Base-by-base conservation (phyloP, 2,113 vertebrate genomes). In the Hirundichthys speculiger region DNA sequence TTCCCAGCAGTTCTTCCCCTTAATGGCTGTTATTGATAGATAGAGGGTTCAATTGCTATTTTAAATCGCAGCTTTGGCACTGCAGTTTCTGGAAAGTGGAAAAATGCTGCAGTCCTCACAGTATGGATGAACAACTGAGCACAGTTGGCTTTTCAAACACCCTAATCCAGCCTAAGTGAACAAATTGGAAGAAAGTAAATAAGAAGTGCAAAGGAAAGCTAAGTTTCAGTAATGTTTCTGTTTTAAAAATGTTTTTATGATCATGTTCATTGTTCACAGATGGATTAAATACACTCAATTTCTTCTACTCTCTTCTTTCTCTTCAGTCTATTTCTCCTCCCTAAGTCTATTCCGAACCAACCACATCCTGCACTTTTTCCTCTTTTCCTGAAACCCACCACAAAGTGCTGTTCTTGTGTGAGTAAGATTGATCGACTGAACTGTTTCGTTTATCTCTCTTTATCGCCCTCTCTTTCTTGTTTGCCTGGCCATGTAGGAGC, bases 1-100 rank as follows among this genome's bases (percentile, higher is more conserved):
- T 87, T 87, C 79, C 86, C 80, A 80, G 74, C 78, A 82, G 10
- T 64, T 74, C 46, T 73, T 38, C 45, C 27, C 5, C 69, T 64
- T 58, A 3, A 27, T 41, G 10, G 18, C 34, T 69, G 19, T 55
- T 79, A 84, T 64, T 77, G 86, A 80, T 74, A 48, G 46, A 15
- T 39, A 19, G 11, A 24, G 19, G 48, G 25, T 71, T 58, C 47
- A 48, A 43, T 13, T 55, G 64, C 77, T 84, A 77, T 83, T 87
- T 83, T 68, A 49, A 49, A 74, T 78, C 69, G 43, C 72, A 60
- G 69, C 56, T 73, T 69, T 61, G 10, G 61, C 38, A 60, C 46
- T 38, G 2, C 16, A 57, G 12, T 52, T 16, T 41, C 75, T 65
- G 46, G 27, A 69, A 69, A 54, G 48, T 22, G n/a, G 40, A 39